Conservation (phyloP, 1,140 invertebrate genomes). For the Ladona fulva region DNA sequence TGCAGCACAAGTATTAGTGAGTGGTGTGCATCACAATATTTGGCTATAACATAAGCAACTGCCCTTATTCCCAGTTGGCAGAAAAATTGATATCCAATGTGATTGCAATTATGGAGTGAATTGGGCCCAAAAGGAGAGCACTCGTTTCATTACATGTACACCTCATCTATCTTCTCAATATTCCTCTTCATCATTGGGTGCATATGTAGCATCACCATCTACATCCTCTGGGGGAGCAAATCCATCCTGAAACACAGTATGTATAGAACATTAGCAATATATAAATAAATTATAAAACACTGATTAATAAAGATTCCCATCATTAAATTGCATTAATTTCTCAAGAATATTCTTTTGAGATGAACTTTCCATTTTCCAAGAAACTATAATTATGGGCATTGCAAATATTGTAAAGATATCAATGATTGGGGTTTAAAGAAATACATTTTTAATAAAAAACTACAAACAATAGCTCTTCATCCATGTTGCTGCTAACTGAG, state of each 20-base stretch:
- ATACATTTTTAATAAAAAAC: too few species aligned
- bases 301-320: neutral
- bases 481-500: too few species aligned
- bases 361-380: neutral
- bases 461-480: too few species aligned
- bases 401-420: neutral
- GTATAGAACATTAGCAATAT: neutral
- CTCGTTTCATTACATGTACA: neutral
- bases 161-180: neutral
- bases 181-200: neutral
- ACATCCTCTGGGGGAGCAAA: neutral
- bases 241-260: neutral
- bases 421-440: too few species aligned
- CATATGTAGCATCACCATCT: neutral
- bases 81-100: neutral
- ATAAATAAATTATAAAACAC: neutral
- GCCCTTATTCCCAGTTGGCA: neutral
- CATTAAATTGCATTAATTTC: neutral
- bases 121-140: neutral
- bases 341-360: neutral
- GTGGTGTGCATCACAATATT: conserved; percentile 1
- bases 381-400: neutral
- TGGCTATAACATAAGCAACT: neutral
- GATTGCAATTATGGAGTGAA: neutral
- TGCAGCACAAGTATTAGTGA: conserved; percentile 9